These are phyloP conservation scores for Notothenia rossii DNA, from an alignment of 2,113 vertebrate species.

Conservation along the genomic window DNA sequence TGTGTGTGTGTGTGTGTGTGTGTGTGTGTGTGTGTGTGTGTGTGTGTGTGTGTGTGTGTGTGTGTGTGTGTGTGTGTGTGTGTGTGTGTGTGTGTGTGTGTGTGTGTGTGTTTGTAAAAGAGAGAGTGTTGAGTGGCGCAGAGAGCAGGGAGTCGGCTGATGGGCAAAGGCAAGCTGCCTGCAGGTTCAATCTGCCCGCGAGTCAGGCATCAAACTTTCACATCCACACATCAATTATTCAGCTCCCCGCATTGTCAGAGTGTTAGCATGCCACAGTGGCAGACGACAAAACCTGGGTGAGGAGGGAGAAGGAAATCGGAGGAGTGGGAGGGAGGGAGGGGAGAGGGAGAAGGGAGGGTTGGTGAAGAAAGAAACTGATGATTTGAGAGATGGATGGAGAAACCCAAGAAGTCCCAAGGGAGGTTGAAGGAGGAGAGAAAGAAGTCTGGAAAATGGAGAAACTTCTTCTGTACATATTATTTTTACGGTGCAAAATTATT, in stretches of 20 bases:
- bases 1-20: slow-evolving; percentile 42
- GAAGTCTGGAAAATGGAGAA: not conserved
- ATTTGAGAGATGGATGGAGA: slow-evolving; percentile 36
- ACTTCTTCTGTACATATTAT: not conserved
- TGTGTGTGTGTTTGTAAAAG: slow-evolving; percentile 14
- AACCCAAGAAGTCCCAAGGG: slow-evolving; percentile 10
- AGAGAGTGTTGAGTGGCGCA: slow-evolving; percentile 55
- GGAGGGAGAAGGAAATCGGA: slow-evolving; percentile 47
- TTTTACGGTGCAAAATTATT: not conserved
- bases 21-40: slow-evolving; percentile 34
- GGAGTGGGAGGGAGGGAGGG: slow-evolving; percentile 9
- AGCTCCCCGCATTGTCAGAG: slow-evolving; percentile 73
- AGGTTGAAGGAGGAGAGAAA: not conserved
- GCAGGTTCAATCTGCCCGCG: slow-evolving; percentile 84
- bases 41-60: slow-evolving; percentile 31
- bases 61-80: slow-evolving; percentile 20
- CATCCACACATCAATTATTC: slow-evolving; percentile 84
- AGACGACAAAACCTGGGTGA: slow-evolving; percentile 69
- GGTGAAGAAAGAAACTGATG: slow-evolving; percentile 23
- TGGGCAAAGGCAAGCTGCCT: slow-evolving; percentile 77
- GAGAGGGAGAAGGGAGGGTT: slow-evolving; percentile 3
- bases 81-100: slow-evolving; percentile 38
- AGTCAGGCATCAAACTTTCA: slow-evolving; percentile 86
- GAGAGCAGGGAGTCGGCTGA: slow-evolving; percentile 70
- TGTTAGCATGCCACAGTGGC: slow-evolving; percentile 76